Evolutionary conservation across 2,888 invertebrate species (phyloP), one percentile per base, ranked within the genome.

Genomic region (Actias luna): DNA sequence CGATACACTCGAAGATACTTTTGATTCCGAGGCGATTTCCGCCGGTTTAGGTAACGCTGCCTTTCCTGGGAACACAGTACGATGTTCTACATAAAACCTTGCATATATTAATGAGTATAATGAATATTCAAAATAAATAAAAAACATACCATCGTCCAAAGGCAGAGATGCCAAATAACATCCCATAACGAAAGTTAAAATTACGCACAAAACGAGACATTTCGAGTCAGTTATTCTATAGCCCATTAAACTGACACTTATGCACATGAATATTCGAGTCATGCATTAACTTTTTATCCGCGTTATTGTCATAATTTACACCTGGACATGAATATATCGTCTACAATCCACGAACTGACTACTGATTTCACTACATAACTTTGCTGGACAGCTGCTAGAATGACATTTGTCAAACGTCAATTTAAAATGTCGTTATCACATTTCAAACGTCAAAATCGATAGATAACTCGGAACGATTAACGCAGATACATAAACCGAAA

Each of bases 161-260:
- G 92, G 91, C 74, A 92, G 76, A 58, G 87, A 88, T 5, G 92
- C 91, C 69, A 93, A 80, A 82, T 87, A 91, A 67, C 90, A 92
- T 60, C 91, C 91, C 83, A 90, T 84, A 29, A 92, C 77, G 67
- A 92, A 89, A 63, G 92, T 91, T 66, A 92, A 70, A 42, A 88
- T 74, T 55, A 93, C 76, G 75, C 91, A 92, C 50, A 88, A 68
- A 61, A 79, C 76, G 33, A 93, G 84, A 77, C 90, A 92, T 90
- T 83, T 91, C 67, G 88, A 87, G 29, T 82, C 72, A 58, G 77
- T 83, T 65, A 92, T 67, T 65, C 84, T 78, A 72, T 85, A 87
- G 72, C 90, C 90, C 92, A 92, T 89, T 68, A 88, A 79, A 78
- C 67, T 78, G 59, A 88, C 70, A 70, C 78, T 78, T 70, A 73